Base-by-base conservation (phyloP, 2,888 invertebrate species). In the Sturmia bella region DNA sequence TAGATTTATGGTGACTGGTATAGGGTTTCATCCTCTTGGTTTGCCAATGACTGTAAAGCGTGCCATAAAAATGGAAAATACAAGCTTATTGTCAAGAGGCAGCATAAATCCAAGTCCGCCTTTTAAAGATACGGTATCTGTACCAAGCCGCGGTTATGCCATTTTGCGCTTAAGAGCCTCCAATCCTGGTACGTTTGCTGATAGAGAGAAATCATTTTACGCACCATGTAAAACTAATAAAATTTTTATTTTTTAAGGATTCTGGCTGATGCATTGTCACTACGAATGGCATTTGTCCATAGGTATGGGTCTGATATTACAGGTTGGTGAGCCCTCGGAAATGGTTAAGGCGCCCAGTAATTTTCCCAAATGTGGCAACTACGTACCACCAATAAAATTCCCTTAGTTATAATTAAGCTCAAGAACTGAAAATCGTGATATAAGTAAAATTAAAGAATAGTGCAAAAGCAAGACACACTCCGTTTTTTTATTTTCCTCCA, bases 321-420 rank as follows among this genome's bases (percentile, higher is more conserved):
- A 88, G 80, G 87, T 88, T 39, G 89, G 96, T 0, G 92, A 93
- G 57, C 87, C 91, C 39, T 89, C 91, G 21, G 93, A 96, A 86
- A 93, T 96, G 89, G 93, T 94, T 0, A 89, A 92, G 61, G 92
- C 94, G 0, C 96, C 96, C 0, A 50, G 19, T 5, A 93, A 94
- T 87, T 96, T 96, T 88, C 96, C 96, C 0, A 94, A 93, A 85
- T 96, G 96, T 87, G 95, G 95, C 12, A 95, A 94, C 75, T 96
- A 94, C 89, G 92, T 94, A 24, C 87, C 88, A 4, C 54, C 61
- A 37, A 75, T 85, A 15, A 54, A n/a, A n/a, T n/a, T n/a, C n/a
- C n/a, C n/a, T n/a, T n/a, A n/a, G n/a, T n/a, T n/a, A n/a, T n/a
- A n/a, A n/a, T n/a, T n/a, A n/a, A n/a, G n/a, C n/a, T n/a, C n/a